Percentiles rank a stretch among this genome's conserved stretches.
phyloP scores from a whole-genome alignment of 92 coral and sea anemone species.

The Meandrina meandrites region DNA sequence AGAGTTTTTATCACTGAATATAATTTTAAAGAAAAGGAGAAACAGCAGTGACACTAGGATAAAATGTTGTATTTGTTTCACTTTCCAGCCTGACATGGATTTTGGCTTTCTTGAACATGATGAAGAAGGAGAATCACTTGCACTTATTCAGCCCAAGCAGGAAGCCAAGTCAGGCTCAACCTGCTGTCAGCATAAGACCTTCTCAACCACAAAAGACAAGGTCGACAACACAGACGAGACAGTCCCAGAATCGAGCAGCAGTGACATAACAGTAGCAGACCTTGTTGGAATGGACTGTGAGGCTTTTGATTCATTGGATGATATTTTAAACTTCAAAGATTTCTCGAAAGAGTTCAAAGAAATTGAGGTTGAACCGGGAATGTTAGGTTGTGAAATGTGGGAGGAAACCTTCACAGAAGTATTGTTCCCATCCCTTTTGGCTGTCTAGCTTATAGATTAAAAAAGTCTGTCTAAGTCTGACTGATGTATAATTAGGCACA shows the following conservation, averaged over 20 bases:
- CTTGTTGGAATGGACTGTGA: slow-evolving; percentile 74
- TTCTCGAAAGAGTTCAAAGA: slow-evolving; percentile 71
- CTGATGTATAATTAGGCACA: neutral
- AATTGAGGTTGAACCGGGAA: slow-evolving; percentile 75
- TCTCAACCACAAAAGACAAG: slow-evolving; percentile 45
- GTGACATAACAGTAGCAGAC: slow-evolving; percentile 70
- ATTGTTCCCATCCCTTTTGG: slow-evolving; percentile 89
- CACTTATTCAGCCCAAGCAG: slow-evolving; percentile 76
- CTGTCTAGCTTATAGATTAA: slow-evolving; percentile 59
- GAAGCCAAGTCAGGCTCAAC: slow-evolving; percentile 66
- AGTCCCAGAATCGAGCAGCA: slow-evolving; percentile 48
- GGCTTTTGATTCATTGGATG: slow-evolving; percentile 80
- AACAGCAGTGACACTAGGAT: neutral
- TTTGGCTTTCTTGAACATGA: slow-evolving; percentile 82
- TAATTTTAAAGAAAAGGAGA: neutral
- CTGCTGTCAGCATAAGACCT: slow-evolving; percentile 63
- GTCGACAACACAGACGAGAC: slow-evolving; percentile 28
- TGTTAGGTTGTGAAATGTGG: slow-evolving; percentile 88
- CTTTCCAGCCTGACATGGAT: slow-evolving; percentile 86
- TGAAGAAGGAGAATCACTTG: slow-evolving; percentile 67
- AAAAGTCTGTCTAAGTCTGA: neutral
- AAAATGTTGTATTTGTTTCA: neutral
- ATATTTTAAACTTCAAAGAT: slow-evolving; percentile 71
- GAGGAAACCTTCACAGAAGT: slow-evolving; percentile 96
- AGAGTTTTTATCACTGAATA: neutral